Percentiles rank a stretch among this genome's conserved stretches.
phyloP scores from a whole-genome alignment of 1,140 invertebrate species.

The Drosophila tsacasi region DNA sequence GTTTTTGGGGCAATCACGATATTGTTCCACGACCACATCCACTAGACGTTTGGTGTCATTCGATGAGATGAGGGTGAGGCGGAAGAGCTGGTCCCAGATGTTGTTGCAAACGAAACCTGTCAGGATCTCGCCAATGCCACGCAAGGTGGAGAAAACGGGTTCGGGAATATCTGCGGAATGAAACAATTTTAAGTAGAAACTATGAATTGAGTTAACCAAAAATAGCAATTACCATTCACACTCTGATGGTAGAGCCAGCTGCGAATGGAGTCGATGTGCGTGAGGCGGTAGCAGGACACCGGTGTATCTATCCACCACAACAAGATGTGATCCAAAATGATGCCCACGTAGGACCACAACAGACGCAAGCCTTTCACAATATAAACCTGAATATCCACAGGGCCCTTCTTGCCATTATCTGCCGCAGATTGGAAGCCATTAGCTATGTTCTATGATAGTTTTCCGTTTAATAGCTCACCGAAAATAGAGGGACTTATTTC shows the following conservation, averaged over 20 bases:
- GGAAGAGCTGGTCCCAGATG: conserved; percentile 91
- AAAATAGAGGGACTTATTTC: conserved; percentile 81
- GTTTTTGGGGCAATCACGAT: conserved; percentile 71
- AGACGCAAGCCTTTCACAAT: conserved; percentile 87
- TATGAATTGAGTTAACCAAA: background rate
- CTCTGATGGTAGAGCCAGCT: conserved; percentile 89
- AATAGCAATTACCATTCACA: conserved; percentile 85
- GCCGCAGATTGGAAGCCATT: background rate
- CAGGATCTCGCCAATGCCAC: conserved; percentile 90
- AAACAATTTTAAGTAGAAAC: too few species aligned
- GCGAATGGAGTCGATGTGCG: conserved; percentile 89
- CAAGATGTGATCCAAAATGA: conserved; percentile 91
- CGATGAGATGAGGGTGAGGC: conserved; percentile 70
- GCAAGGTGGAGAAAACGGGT: conserved; percentile 88
- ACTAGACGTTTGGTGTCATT: conserved; percentile 58
- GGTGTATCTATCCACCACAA: conserved; percentile 91
- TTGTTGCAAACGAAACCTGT: conserved; percentile 90
- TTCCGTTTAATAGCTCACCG: conserved; percentile 35
- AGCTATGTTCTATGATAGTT: background rate
- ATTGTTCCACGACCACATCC: conserved; percentile 62
- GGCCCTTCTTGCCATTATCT: conserved; percentile 85
- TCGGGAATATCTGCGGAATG: conserved; percentile 87
- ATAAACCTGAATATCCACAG: conserved; percentile 67
- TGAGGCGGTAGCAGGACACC: conserved; percentile 88
- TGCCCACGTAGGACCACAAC: conserved; percentile 90